phyloP scores from a whole-genome alignment of 2,888 invertebrate species.

The Tetheella fluctuosa region DNA sequence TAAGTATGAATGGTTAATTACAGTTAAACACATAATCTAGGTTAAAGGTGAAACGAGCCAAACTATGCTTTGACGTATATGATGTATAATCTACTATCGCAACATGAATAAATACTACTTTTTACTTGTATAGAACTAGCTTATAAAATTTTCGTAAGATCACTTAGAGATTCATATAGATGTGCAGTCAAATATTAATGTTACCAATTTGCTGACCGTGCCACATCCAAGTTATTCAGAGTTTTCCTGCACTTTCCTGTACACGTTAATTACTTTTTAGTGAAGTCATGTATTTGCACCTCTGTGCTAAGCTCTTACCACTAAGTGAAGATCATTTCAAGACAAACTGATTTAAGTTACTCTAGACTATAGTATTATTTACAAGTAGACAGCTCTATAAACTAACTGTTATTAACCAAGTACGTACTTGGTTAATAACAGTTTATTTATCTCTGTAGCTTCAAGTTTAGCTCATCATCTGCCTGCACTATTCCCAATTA shows the following conservation, averaged over 20 bases:
- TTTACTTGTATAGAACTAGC: background rate
- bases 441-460: too few species aligned
- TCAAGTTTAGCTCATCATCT: too few species aligned
- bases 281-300: background rate
- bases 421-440: too few species aligned
- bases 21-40: conserved; percentile 17
- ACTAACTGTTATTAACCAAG: too few species aligned
- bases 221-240: background rate
- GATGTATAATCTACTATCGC: background rate
- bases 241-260: background rate
- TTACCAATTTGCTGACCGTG: conserved; percentile 3
- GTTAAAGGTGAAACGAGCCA: conserved; percentile 47
- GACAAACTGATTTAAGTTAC: background rate
- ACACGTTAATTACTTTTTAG: background rate
- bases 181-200: background rate
- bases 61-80: conserved; percentile 16
- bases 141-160: background rate
- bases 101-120: background rate
- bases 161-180: background rate
- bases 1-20: background rate
- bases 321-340: background rate
- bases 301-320: background rate
- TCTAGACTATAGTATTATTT: background rate
- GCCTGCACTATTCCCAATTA: too few species aligned
- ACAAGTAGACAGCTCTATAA: too few species aligned